Base-by-base conservation (phyloP, 1,140 invertebrate species). In the Tenebrio molitor region DNA sequence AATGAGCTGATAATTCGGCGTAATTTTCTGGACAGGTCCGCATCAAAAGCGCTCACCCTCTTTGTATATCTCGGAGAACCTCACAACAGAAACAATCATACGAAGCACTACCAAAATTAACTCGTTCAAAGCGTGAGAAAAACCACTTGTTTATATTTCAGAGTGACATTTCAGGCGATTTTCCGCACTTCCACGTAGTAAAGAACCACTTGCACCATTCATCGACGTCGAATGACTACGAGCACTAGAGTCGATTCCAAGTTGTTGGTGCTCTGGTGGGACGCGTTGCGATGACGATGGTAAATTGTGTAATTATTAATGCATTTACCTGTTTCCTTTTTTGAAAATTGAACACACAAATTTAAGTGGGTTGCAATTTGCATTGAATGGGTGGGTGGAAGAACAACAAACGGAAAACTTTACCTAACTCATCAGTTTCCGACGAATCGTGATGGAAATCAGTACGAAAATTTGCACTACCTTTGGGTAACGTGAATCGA, bases 261-360 rank as follows among this genome's bases (percentile, higher is more conserved):
- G 15, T 19, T 19, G 15, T 50, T 23, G 6, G 23, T 29, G 23
- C 21, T 58, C 29, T 58, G 50, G 50, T 58, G 50, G 50, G 50
- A 58, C 50, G 50, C 50, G 50, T 15, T 29, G 46, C 50, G 50
- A 58, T 58, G 50, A 25, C 50, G 16, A 46, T 46, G 16, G 16
- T 46, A 46, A 41, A 46, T 17, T 46, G 16, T 46, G 14, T 39
- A 39, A 39, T 46, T 46, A 46, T 46, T 15, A 19, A 46, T 46
- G 42, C 12, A 39, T 39, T 5, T 12, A 39, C 36, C n/a, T 39
- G 36, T 39, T 39, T 39, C 36, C 36, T 39, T 39, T 39, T 39
- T 39, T 39, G 36, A 39, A 39, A 39, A 8, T 39, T 39, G 4
- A 12, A n/a, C 12, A 39, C 2, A 39, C 12, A n/a, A 12, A 39